Base-by-base conservation (phyloP, 2,113 vertebrate genomes). In the Notarius lentiginosus region DNA sequence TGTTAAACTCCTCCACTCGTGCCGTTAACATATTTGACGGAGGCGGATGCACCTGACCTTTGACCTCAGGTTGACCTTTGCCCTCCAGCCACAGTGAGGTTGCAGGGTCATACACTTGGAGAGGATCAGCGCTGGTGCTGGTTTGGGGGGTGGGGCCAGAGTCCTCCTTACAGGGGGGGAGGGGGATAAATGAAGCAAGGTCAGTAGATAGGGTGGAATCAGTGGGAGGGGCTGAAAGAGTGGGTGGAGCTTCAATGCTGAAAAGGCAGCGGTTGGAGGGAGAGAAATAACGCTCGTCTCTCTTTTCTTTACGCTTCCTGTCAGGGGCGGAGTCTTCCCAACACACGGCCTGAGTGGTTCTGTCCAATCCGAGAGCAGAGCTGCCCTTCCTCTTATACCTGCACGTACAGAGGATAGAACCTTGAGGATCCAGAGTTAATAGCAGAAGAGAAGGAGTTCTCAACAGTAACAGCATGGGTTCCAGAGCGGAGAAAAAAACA, bases 1-100 rank as follows among this genome's bases (percentile, higher is more conserved):
- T 93, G 94, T 99, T 99, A 84, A 97, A 96, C 85, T 98, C 97
- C 91, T 99, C 97, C 53, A 98, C 97, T 91, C 92, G 97, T 56
- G 93, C 79, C 79, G 91, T 89, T 47, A 73, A 58, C n/a, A n/a
- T 95, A 85, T 30, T 75, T 66, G 7, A n/a, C 15, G 22, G 27
- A 0, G 7, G 84, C 49, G 0, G 65, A 63, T 91, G 89, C 49
- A 92, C 92, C 8, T 90, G 92, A 34, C 72, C 86, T 88, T 92
- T 70, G 0, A 91, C 90, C 53, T 94, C 94, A 7, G 84, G 66
- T 79, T 88, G 93, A 51, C 96, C 97, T 91, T 96, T 97, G 70
- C 97, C 98, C 92, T 97, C 96, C 49, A 97, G 90, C 97, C 97
- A 99, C 70, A 95, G 92, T 0, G 96, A 89, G 30, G 98, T 98